A percentile compares a stretch with the other conserved stretches of the same genome.
phyloP scores from a whole-genome alignment of 2,797 vertebrate species.

The Artibeus jamaicensis region DNA sequence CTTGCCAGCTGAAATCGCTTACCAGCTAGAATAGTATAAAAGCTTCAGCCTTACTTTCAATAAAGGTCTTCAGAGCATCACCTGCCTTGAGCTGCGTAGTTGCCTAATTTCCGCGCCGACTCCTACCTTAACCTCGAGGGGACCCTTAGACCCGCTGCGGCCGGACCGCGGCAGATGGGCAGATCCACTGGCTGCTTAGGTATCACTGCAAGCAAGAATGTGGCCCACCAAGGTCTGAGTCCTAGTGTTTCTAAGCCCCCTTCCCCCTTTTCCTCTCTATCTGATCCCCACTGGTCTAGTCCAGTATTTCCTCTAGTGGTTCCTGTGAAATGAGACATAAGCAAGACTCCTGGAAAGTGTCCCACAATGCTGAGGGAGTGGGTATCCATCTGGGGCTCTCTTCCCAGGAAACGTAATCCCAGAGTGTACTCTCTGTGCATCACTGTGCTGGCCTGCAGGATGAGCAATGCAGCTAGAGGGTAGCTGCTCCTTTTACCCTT shows the following conservation, averaged over 20 bases:
- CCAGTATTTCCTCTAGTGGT: background rate
- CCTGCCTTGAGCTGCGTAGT: too few species aligned
- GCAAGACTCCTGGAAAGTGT: background rate
- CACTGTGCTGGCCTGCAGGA: background rate
- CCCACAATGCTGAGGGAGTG: background rate
- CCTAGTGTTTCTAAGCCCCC: background rate
- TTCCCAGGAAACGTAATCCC: background rate
- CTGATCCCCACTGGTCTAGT: background rate
- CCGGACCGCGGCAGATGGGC: too few species aligned
- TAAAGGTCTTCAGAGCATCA: too few species aligned
- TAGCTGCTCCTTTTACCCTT: background rate
- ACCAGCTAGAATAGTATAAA: too few species aligned
- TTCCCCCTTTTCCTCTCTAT: background rate
- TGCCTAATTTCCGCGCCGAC: too few species aligned
- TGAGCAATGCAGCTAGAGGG: background rate
- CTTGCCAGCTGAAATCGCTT: too few species aligned
- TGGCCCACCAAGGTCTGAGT: background rate
- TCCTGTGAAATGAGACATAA: background rate
- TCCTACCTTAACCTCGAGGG: too few species aligned
- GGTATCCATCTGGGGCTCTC: background rate
- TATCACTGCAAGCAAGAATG: background rate
- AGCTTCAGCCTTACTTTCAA: too few species aligned
- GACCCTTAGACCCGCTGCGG: too few species aligned
- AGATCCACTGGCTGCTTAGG: background rate
- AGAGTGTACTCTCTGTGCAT: accelerated